Base-by-base conservation (phyloP, 2,888 invertebrate genomes). In the Chloroclystis v-ata region DNA sequence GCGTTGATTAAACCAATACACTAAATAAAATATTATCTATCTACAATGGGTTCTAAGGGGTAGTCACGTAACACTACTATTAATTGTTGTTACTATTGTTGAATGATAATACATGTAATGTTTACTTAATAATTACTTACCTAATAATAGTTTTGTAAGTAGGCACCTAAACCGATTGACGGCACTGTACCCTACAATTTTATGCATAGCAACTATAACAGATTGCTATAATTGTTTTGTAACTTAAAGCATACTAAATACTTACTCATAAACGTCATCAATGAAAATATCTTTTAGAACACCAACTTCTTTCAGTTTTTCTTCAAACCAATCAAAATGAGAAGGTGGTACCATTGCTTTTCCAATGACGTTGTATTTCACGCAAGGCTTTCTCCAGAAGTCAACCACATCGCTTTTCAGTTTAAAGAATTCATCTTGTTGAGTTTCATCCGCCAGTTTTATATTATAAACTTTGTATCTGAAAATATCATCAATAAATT, bases 381-480 rank as follows among this genome's bases (percentile, higher is more conserved):
- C 53, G 7, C 61, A 77, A 1, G 84, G 84, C 6, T 65, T 74
- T 37, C 65, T 61, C 76, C 72, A 76, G 45, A 64, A 82, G 39
- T 83, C 82, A 6, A 83, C 59, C 0, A 56, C 4, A 42, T 82
- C 80, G 42, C 60, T 67, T 44, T 75, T 74, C 0, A 84, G 37
- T 2, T 58, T 26, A 8, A 59, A 6, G 0, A 80, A 53, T 1
- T 59, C 63, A 0, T 75, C 62, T 46, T 78, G 72, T 47, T 84
- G 80, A 0, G 51, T 16, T 52, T 64, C 49, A 1, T 52, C 61
- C 0, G 56, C 14, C 0, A 83, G 32, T 37, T 65, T 60, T 4
- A 84, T 44, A 8, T 70, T 77, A 56, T 84, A 84, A 0, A 85
- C 72, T 63, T 70, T 75, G 38, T 69, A 67, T n/a, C 84, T 85